phyloP scores from a whole-genome alignment of 2,888 invertebrate genomes.

The Drosophila setosimentum region DNA sequence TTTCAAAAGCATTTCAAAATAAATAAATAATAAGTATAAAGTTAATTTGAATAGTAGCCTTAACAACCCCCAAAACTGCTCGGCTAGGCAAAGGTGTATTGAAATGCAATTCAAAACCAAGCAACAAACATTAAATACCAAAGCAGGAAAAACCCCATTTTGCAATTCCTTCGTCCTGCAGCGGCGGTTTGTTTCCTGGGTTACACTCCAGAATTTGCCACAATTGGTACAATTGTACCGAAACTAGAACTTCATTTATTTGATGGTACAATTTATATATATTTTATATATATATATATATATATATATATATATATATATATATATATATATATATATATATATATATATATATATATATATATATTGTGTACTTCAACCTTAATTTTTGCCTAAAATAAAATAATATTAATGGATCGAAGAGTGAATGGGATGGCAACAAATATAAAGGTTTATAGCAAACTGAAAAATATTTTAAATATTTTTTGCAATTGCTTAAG shows the following conservation, averaged over 20 bases:
- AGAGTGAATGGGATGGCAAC: not conserved
- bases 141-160: constrained; percentile 21
- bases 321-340: no score
- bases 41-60: not conserved
- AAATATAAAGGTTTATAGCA: not conserved
- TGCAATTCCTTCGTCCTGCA: constrained; percentile 36
- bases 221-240: constrained; percentile 43
- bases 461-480: not conserved
- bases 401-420: not conserved
- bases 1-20: not conserved
- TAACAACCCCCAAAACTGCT: constrained; percentile 46
- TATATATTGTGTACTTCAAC: not conserved
- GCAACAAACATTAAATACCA: constrained; percentile 43
- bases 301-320: no score
- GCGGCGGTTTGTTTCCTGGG: constrained; percentile 30
- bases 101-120: constrained; percentile 50
- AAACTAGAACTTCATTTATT: not conserved
- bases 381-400: not conserved
- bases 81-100: constrained; percentile 40
- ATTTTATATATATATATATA: not conserved
- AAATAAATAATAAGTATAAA: not conserved
- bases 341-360: not conserved
- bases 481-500: not conserved
- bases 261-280: not conserved
- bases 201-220: constrained; percentile 41